A percentile compares a stretch with the other conserved stretches of the same genome.
These are phyloP conservation scores for Lophochroa leadbeateri DNA, from an alignment of 2,113 vertebrate species.

Conservation along the genomic window DNA sequence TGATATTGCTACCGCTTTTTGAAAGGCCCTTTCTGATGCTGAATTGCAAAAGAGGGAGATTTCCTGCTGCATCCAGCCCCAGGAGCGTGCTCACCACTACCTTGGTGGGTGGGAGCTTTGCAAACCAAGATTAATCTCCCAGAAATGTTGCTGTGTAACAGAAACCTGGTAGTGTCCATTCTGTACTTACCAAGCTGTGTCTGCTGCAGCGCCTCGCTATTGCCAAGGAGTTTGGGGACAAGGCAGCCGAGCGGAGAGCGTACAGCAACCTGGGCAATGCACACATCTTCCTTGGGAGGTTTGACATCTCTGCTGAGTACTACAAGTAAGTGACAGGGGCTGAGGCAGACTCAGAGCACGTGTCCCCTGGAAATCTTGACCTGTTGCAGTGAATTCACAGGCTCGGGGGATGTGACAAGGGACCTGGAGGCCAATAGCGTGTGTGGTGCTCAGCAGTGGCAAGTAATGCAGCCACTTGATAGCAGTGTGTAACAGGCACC, in stretches of 20 bases:
- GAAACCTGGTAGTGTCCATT: not conserved
- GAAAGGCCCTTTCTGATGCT: not conserved
- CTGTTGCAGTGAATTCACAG: not conserved
- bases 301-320: slow-evolving; percentile 89
- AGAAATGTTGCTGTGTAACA: not conserved
- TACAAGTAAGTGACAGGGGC: slow-evolving; percentile 84
- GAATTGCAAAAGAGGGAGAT: not conserved
- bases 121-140: accelerated
- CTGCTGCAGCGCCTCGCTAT: slow-evolving; percentile 89
- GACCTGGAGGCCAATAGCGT: not conserved
- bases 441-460: not conserved
- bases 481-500: not conserved
- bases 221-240: slow-evolving; percentile 98
- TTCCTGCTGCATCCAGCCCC: not conserved
- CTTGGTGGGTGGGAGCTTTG: not conserved
- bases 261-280: slow-evolving; percentile 98
- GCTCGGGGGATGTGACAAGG: not conserved
- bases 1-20: accelerated
- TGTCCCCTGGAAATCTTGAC: not conserved
- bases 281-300: slow-evolving; percentile 93
- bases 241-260: slow-evolving; percentile 90
- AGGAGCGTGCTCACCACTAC: accelerated
- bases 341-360: accelerated
- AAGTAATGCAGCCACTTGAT: not conserved
- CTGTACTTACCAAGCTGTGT: not conserved